Evolutionary conservation across 2,888 invertebrate genomes (phyloP).

Genomic region (Euphydryas editha): DNA sequence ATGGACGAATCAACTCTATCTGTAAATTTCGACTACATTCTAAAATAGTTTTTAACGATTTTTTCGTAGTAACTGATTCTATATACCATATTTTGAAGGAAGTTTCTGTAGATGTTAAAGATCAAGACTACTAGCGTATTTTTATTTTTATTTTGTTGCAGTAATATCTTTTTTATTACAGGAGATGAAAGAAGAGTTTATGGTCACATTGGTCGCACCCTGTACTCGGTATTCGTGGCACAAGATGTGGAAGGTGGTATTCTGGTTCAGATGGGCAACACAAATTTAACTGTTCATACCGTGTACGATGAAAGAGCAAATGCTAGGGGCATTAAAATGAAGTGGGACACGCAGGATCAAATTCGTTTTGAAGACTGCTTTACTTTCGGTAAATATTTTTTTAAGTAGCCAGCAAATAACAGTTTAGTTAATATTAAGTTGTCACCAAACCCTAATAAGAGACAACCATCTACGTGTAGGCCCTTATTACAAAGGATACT

Average conservation of each 20-base stretch:
- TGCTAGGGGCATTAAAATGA: slow-evolving; percentile 66
- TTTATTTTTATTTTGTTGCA: too few species aligned
- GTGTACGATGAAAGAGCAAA: slow-evolving; percentile 53
- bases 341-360: slow-evolving; percentile 59
- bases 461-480: too few species aligned
- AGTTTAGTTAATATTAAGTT: too few species aligned
- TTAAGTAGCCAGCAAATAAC: neutral
- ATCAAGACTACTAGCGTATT: too few species aligned
- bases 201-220: slow-evolving; percentile 70
- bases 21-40: too few species aligned
- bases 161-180: slow-evolving; percentile 20
- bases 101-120: too few species aligned
- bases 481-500: too few species aligned
- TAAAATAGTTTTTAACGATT: too few species aligned
- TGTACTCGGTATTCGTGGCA: slow-evolving; percentile 55
- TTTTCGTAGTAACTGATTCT: too few species aligned
- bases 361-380: slow-evolving; percentile 77
- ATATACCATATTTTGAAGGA: too few species aligned
- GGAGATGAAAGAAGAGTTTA: slow-evolving; percentile 43
- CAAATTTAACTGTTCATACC: slow-evolving; percentile 62
- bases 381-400: slow-evolving; percentile 62
- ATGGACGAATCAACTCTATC: too few species aligned
- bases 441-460: too few species aligned
- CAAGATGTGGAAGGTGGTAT: slow-evolving; percentile 64
- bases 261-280: slow-evolving; percentile 56